Evolutionary conservation across 2,888 invertebrate genomes (phyloP).

Genomic region (Drosophila niveifrons): DNA sequence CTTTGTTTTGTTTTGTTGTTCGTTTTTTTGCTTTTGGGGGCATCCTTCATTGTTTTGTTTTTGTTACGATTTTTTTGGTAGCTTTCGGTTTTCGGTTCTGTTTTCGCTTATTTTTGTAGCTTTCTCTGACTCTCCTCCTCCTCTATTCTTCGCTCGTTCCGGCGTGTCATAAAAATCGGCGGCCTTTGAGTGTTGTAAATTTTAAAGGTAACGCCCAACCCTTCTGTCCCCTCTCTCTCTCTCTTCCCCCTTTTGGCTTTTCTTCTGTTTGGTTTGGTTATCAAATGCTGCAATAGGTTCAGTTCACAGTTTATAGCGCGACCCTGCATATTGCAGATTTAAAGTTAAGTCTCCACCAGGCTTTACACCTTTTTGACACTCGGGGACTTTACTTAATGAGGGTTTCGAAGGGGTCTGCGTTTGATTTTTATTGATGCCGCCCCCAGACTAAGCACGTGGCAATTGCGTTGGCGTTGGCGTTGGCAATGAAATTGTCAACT

Average conservation of each 20-base stretch:
- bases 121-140: constrained; percentile 27
- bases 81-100: constrained; percentile 33
- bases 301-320: constrained; percentile 51
- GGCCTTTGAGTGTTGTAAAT: constrained; percentile 67
- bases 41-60: constrained; percentile 70
- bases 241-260: not conserved
- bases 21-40: constrained; percentile 35
- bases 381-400: constrained; percentile 51
- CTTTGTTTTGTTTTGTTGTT: constrained; percentile 31
- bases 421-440: constrained; percentile 47
- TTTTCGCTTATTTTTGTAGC: constrained; percentile 60
- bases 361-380: constrained; percentile 51
- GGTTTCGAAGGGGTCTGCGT: constrained; percentile 34
- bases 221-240: not conserved
- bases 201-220: constrained; percentile 44
- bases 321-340: constrained; percentile 47
- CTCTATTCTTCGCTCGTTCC: not conserved
- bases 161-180: constrained; percentile 67
- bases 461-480: not conserved
- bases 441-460: constrained; percentile 22
- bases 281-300: constrained; percentile 43
- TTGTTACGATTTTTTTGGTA: constrained; percentile 47
- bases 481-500: constrained; percentile 41
- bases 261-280: constrained; percentile 24
- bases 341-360: constrained; percentile 45